Base-by-base conservation (phyloP, 2,113 vertebrate species). In the Rhagologus leucostigma region DNA sequence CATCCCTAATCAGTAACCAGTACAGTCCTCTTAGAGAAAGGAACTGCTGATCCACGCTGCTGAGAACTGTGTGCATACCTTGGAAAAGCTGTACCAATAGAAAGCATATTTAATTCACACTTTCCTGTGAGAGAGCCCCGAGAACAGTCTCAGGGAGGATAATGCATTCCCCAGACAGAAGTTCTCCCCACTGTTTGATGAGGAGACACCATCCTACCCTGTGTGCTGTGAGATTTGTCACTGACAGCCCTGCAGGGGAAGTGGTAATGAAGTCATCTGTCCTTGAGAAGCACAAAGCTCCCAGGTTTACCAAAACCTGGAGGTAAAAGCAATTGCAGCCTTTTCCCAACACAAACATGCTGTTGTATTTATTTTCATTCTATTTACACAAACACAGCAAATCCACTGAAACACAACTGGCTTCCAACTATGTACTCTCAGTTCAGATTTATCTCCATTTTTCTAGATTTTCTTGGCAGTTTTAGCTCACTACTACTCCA, bases 271-370 rank as follows among this genome's bases (percentile, higher is more conserved):
- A 93, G n/a, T 62, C 90, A 71, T 70, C 79, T 93, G 85, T 69
- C 67, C 85, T 22, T 19, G 23, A 69, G 76, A 37, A 90, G 86
- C 64, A 87, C 63, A 85, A 29, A 76, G 37, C 79, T 71, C 49
- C n/a, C 70, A 80, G 71, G 59, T 88, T 88, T 69, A 76, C 70
- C 46, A 60, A 69, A 83, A 65, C 59, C 83, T 69, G 67, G 30
- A 79, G 24, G 26, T 84, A 85, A 49, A 60, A 77, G 19, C 14
- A 35, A 94, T 62, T 4, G 20, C 35, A 70, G 46, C 24, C 3
- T 50, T 76, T 77, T 11, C 44, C 39, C 39, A 79, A n/a, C 24
- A 30, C 23, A 86, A 90, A 55, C 13, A 68, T 16, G 13, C 50
- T 41, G 22, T 10, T 68, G 46, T 44, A 30, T 76, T 87, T 88